These are phyloP conservation scores for Zaprionus africanus DNA, from an alignment of 1,140 invertebrate genomes.

Conservation along the genomic window DNA sequence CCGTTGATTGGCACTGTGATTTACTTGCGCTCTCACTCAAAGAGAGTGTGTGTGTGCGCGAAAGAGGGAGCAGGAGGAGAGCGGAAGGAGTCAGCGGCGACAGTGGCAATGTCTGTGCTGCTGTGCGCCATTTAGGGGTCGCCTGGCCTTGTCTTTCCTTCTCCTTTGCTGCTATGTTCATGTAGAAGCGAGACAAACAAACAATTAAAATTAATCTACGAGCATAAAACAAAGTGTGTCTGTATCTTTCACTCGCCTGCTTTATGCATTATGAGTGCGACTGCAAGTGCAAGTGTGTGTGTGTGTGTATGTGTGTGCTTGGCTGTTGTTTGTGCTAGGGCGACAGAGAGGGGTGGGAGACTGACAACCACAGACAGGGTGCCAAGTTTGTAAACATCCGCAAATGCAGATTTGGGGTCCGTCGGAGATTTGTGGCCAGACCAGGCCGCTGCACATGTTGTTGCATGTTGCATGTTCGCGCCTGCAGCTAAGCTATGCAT, in stretches of 20 bases:
- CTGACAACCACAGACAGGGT: conserved; percentile 34
- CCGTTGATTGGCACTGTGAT: conserved; percentile 66
- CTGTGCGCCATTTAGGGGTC: conserved; percentile 26
- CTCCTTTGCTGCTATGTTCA: conserved; percentile 58
- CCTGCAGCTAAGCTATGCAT: conserved; percentile 39
- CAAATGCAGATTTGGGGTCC: conserved; percentile 62
- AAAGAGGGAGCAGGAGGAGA: not conserved
- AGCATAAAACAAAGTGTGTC: conserved; percentile 75
- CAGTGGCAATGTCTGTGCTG: conserved; percentile 39
- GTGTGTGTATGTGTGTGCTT: conserved; percentile 42
- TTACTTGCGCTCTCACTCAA: conserved; percentile 40
- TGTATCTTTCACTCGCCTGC: conserved; percentile 48
- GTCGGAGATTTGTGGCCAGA: conserved; percentile 44
- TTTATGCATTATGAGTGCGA: conserved; percentile 63
- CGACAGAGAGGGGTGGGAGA: not conserved
- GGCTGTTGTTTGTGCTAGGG: conserved; percentile 55
- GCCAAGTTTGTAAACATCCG: conserved; percentile 81
- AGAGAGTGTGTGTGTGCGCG: not conserved
- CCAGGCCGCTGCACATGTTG: conserved; percentile 46
- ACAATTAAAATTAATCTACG: conserved; percentile 82
- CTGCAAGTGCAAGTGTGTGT: conserved; percentile 18
- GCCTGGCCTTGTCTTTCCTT: conserved; percentile 7
- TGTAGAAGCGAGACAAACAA: conserved; percentile 63
- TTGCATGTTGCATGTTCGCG: conserved; percentile 58
- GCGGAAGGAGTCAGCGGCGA: not conserved